A percentile compares a stretch with the other conserved stretches of the same genome.
phyloP scores from a whole-genome alignment of 2,113 vertebrate genomes.

The Solea solea region DNA sequence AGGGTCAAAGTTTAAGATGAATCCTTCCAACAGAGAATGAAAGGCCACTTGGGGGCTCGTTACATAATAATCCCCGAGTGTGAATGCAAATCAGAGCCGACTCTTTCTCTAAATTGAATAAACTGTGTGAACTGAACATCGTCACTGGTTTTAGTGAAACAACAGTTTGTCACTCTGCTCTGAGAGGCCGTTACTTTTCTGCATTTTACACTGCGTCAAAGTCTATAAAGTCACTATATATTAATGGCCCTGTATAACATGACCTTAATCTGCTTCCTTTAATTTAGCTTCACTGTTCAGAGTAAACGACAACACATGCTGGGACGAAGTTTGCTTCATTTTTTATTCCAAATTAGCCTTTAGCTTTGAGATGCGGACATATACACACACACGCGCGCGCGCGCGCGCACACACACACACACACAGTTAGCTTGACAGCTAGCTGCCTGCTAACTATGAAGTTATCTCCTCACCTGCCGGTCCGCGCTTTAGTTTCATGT shows the following conservation, averaged over 20 bases:
- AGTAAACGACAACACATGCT: rapidly evolving
- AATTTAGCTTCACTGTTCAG: rapidly evolving
- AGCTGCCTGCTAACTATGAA: too few species aligned
- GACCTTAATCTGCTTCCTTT: rapidly evolving
- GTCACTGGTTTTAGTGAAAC: too few species aligned
- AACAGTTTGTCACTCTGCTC: not conserved
- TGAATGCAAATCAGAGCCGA: not conserved
- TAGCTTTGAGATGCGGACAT: conserved; percentile 29
- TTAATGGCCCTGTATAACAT: not conserved
- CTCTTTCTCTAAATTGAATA: not conserved
- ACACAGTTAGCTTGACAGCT: conserved; percentile 3
- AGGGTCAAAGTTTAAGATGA: conserved; percentile 53
- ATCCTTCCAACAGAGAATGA: not conserved
- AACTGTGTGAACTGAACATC: not conserved
- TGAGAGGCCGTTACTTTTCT: conserved; percentile 18
- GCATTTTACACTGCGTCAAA: not conserved
- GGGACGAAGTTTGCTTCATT: rapidly evolving
- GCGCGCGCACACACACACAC: too few species aligned
- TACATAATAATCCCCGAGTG: not conserved
- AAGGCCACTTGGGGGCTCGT: not conserved
- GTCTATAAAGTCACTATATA: not conserved
- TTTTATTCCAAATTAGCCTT: conserved; percentile 31
- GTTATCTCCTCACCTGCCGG: conserved; percentile 69
- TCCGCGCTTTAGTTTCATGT: conserved; percentile 77
- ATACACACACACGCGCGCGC: too few species aligned